Evolutionary conservation across 2,797 vertebrate genomes (phyloP).

Genomic region (Macrochelys suwanniensis): DNA sequence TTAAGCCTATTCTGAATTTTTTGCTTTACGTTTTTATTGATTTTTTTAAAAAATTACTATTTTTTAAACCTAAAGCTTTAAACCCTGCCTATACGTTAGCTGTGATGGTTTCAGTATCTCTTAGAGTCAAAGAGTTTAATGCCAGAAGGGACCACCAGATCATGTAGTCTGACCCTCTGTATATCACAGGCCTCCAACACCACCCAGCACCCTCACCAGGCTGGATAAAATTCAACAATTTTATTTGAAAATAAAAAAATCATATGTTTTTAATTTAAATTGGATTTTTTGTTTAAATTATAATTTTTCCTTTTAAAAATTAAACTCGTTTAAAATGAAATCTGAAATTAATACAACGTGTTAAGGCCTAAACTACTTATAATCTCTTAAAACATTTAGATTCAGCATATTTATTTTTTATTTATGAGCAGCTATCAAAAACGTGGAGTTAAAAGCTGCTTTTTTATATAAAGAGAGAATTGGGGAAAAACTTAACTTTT

Average conservation of each 20-base stretch:
- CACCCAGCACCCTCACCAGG: background rate
- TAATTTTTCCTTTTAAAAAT: background rate
- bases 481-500: background rate
- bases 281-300: background rate
- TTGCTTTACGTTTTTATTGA: accelerated
- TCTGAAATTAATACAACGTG: background rate
- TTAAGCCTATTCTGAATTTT: background rate
- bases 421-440: background rate
- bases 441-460: background rate
- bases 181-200: background rate
- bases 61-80: background rate
- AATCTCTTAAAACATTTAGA: background rate
- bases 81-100: background rate
- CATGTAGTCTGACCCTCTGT: background rate
- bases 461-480: background rate
- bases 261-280: background rate
- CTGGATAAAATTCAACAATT: background rate
- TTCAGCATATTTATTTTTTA: too few species aligned
- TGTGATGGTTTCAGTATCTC: background rate
- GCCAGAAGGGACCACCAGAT: background rate
- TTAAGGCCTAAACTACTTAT: background rate
- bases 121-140: background rate
- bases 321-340: background rate
- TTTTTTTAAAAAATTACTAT: background rate
- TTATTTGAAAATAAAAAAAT: background rate